These are phyloP conservation scores for Caenorhabditis imperialis DNA, from an alignment of 2,888 invertebrate genomes.

Conservation along the genomic window DNA sequence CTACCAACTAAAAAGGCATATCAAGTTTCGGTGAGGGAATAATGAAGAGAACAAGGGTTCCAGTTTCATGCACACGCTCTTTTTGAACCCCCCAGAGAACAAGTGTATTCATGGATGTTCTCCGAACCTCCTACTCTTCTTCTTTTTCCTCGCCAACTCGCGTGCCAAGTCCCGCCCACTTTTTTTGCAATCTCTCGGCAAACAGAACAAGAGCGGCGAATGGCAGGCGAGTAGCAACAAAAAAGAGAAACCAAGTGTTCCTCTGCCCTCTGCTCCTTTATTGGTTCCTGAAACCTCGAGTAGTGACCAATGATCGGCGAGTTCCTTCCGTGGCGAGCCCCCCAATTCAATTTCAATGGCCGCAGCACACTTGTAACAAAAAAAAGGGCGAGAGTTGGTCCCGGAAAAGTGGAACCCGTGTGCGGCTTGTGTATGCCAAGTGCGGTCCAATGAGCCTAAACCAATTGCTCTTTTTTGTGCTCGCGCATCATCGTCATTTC, in stretches of 20 bases:
- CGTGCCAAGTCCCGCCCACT: constrained; percentile 36
- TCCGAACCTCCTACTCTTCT: too few species aligned
- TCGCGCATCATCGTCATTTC: constrained; percentile 44
- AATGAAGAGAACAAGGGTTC: constrained; percentile 46
- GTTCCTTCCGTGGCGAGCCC: constrained; percentile 13
- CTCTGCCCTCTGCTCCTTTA: background rate
- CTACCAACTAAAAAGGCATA: constrained; percentile 30
- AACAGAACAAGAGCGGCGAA: constrained; percentile 3
- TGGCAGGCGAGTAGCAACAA: too few species aligned
- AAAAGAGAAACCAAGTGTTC: constrained; percentile 1
- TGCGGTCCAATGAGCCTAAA: constrained; percentile 54
- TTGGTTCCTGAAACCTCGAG: constrained; percentile 11
- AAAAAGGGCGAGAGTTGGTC: constrained; percentile 35
- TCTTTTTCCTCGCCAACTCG: too few species aligned
- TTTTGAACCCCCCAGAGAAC: constrained; percentile 47
- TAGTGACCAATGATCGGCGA: constrained; percentile 35
- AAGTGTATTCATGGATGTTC: constrained; percentile 39
- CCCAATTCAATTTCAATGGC: constrained; percentile 25
- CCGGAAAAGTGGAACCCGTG: constrained; percentile 48
- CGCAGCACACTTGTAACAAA: constrained; percentile 1
- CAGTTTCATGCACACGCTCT: constrained; percentile 39
- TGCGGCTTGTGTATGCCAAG: constrained; percentile 46
- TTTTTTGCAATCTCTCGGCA: constrained; percentile 40
- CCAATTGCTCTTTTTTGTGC: constrained; percentile 53
- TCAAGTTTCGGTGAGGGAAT: constrained; percentile 41